Percentiles rank a stretch among this genome's conserved stretches.
These are phyloP conservation scores for Ctenicera cuprea DNA, from an alignment of 2,888 invertebrate genomes.

Conservation along the genomic window DNA sequence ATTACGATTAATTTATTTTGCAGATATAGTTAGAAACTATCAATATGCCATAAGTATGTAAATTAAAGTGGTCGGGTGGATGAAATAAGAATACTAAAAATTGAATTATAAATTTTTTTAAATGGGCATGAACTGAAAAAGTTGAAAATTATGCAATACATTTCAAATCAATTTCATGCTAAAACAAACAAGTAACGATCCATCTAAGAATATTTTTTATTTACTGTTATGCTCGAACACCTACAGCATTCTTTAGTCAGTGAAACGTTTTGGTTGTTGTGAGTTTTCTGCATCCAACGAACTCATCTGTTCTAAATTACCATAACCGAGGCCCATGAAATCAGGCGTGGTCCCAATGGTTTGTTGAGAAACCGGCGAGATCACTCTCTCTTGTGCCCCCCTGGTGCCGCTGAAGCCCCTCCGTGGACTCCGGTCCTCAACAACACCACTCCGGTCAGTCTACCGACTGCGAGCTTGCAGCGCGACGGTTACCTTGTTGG, in stretches of 20 bases:
- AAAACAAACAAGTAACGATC: slow-evolving; percentile 9
- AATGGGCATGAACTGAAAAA: too few relatives aligned
- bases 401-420: slow-evolving; percentile 58
- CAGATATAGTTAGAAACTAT: too few relatives aligned
- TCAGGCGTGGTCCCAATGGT: slow-evolving; percentile 52
- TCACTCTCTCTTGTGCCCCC: slow-evolving; percentile 63
- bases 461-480: slow-evolving; percentile 58
- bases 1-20: too few relatives aligned
- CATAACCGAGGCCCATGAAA: slow-evolving; percentile 51
- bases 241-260: slow-evolving; percentile 22
- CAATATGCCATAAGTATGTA: too few relatives aligned
- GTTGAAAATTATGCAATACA: neutral
- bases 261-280: slow-evolving; percentile 27
- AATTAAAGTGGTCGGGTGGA: too few relatives aligned
- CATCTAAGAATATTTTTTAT: neutral
- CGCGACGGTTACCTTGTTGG: slow-evolving; percentile 32
- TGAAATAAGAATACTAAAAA: too few relatives aligned
- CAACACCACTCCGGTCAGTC: slow-evolving; percentile 60
- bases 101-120: too few relatives aligned
- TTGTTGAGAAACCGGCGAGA: slow-evolving; percentile 61
- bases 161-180: neutral
- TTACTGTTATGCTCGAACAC: slow-evolving; percentile 27
- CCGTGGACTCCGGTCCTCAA: slow-evolving; percentile 58
- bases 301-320: slow-evolving; percentile 50
- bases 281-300: slow-evolving; percentile 37